These are phyloP conservation scores for Charanyca ferruginea DNA, from an alignment of 2,888 invertebrate species.

Conservation along the genomic window DNA sequence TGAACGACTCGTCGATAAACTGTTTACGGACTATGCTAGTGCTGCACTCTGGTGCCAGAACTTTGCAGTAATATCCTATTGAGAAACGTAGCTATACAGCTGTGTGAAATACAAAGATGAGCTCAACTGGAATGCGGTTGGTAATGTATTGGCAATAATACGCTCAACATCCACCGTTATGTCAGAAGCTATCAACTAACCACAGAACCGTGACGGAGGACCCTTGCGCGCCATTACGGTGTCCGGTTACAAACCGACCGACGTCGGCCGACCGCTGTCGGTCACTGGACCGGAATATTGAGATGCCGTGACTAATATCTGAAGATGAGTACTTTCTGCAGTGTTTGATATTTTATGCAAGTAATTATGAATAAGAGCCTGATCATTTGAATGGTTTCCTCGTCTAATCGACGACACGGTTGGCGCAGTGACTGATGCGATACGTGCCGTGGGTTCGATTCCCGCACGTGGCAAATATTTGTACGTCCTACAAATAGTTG, in stretches of 20 bases:
- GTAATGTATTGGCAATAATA: conserved; percentile 3
- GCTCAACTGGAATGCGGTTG: conserved; percentile 14
- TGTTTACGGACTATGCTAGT: too few relatives aligned
- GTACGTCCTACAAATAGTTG: too few relatives aligned
- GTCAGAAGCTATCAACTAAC: conserved; percentile 28
- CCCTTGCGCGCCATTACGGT: conserved; percentile 52
- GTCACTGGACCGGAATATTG: conserved; percentile 16
- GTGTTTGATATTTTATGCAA: conserved; percentile 1
- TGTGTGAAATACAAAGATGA: neutral
- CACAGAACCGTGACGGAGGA: conserved; percentile 40
- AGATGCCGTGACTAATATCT: conserved; percentile 24
- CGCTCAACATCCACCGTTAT: conserved; percentile 25
- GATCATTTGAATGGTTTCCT: neutral
- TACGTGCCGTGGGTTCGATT: too few relatives aligned
- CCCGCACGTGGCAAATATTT: too few relatives aligned
- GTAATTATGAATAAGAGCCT: neutral
- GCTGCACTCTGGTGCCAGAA: too few relatives aligned
- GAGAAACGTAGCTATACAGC: too few relatives aligned
- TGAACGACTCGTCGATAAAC: too few relatives aligned
- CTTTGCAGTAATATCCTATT: too few relatives aligned
- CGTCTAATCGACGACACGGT: too few relatives aligned
- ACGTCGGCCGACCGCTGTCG: conserved; percentile 7
- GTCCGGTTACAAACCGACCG: conserved; percentile 52
- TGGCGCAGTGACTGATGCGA: too few relatives aligned
- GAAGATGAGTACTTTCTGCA: neutral